Evolutionary conservation across 2,888 invertebrate species (phyloP), one percentile per base, ranked within the genome.

Genomic region (Melieria omissa): DNA sequence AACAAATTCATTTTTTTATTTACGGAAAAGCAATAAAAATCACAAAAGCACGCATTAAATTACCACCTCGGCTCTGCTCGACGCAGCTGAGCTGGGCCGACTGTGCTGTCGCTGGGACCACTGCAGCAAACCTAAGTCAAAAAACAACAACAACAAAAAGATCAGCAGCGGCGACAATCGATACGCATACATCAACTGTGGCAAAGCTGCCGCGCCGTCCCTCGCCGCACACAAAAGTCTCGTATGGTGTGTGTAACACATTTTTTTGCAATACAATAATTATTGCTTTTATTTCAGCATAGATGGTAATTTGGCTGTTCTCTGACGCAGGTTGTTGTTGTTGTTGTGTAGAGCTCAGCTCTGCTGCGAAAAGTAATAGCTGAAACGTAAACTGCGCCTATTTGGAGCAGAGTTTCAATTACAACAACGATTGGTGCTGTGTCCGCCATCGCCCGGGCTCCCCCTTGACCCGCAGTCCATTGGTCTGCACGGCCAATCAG

Each of bases 1-100:
- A 69, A 69, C 62, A 69, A 63, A 69, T 55, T 63, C 69, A 55
- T 29, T 57, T 45, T 44, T 4, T 16, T 46, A 63, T 57, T 44
- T 64, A 72, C 68, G 45, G 64, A 72, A 64, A 72, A 68, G 72
- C 16, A 64, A 68, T 72, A 72, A 68, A 72, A 72, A 64, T 72
- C 68, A 57, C 47, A 61, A 52, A 64, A 68, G 60, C 54, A 64
- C 45, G 68, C 68, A 72, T 68, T 68, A 68, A 72, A 65, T 72
- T 72, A 72, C 72, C 67, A 72, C 67, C 63, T 67, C 71, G 65
- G 60, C 65, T 71, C 29, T 29, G 29, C 29, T 29, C 29, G 29
- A 29, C 29, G 29, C 29, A 29, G 29, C 29, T 29, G 29, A 29
- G 29, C 29, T 29, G 29, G 29, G 29, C 29, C 29, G 29, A 29